Evolutionary conservation across 2,888 invertebrate species (phyloP).

Genomic region (Aelia acuminata): DNA sequence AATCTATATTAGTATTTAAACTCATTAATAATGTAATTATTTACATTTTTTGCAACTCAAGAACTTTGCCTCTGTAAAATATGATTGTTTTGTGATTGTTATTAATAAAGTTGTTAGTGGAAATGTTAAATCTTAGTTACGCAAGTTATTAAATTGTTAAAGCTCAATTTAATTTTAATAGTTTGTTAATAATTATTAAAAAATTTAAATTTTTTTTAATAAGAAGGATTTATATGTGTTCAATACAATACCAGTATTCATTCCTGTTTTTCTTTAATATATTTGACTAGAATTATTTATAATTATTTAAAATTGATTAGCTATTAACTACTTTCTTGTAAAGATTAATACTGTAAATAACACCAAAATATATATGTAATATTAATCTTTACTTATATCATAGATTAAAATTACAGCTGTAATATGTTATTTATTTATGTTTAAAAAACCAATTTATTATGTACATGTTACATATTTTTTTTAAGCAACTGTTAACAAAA

Average conservation of each 20-base stretch:
- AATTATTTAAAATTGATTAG: conserved; percentile 29
- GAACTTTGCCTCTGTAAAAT: conserved; percentile 30
- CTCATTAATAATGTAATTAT: conserved; percentile 1
- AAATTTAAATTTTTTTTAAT: conserved; percentile 19
- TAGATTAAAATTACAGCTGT: conserved; percentile 50
- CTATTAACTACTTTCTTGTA: conserved; percentile 52
- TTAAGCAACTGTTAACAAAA: conserved; percentile 55
- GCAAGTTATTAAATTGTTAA: conserved; percentile 58
- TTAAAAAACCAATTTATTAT: conserved; percentile 45
- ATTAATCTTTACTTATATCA: conserved; percentile 52
- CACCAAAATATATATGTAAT: conserved; percentile 45
- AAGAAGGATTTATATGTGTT: conserved; percentile 56
- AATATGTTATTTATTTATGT: conserved; percentile 53
- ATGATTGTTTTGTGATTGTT: conserved; percentile 53
- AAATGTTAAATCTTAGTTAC: conserved; percentile 56
- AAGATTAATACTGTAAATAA: conserved; percentile 55
- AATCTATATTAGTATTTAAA: conserved; percentile 53
- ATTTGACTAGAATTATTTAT: conserved; percentile 23
- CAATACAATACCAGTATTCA: conserved; percentile 48
- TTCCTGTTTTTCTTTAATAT: conserved; percentile 48
- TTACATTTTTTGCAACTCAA: not conserved
- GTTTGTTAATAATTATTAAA: conserved; percentile 52
- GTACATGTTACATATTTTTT: conserved; percentile 57
- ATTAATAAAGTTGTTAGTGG: conserved; percentile 49
- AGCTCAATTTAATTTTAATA: conserved; percentile 59